phyloP scores from a whole-genome alignment of 2,888 invertebrate species.

The Nebria salina region DNA sequence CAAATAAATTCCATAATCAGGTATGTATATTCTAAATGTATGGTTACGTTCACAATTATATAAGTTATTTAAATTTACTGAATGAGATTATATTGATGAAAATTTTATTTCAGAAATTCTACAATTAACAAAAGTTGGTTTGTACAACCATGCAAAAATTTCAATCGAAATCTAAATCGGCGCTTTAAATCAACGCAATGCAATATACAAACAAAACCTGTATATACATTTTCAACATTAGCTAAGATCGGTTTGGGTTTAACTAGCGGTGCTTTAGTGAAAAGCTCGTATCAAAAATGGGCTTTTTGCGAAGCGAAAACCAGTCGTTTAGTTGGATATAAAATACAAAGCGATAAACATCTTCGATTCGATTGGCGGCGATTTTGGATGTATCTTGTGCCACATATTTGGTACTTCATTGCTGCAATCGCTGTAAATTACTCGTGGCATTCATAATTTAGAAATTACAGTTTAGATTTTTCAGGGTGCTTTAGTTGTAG shows the following conservation, averaged over 20 bases:
- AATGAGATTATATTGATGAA: slow-evolving; percentile 27
- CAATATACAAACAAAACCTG: slow-evolving; percentile 26
- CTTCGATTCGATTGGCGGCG: slow-evolving; percentile 81
- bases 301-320: slow-evolving; percentile 55
- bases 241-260: slow-evolving; percentile 49
- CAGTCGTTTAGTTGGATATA: slow-evolving; percentile 58
- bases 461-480: slow-evolving; percentile 49
- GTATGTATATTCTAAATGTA: slow-evolving; percentile 25
- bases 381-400: slow-evolving; percentile 77
- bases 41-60: slow-evolving; percentile 44
- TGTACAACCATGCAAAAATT: slow-evolving; percentile 32
- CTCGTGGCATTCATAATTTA: slow-evolving; percentile 9
- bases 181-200: slow-evolving; percentile 37
- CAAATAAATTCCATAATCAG: slow-evolving; percentile 19
- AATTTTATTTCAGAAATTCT: slow-evolving; percentile 37
- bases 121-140: slow-evolving; percentile 39
- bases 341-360: slow-evolving; percentile 62
- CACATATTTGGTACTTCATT: slow-evolving; percentile 79
- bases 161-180: slow-evolving; percentile 40
- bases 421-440: slow-evolving; percentile 81
- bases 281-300: slow-evolving; percentile 50
- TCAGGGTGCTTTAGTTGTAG: slow-evolving; percentile 88
- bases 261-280: slow-evolving; percentile 47
- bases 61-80: slow-evolving; percentile 35
- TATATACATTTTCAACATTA: slow-evolving; percentile 47